Evolutionary conservation across 2,888 invertebrate genomes (phyloP), one percentile per base, ranked within the genome.

Genomic region (Dicycla oo): DNA sequence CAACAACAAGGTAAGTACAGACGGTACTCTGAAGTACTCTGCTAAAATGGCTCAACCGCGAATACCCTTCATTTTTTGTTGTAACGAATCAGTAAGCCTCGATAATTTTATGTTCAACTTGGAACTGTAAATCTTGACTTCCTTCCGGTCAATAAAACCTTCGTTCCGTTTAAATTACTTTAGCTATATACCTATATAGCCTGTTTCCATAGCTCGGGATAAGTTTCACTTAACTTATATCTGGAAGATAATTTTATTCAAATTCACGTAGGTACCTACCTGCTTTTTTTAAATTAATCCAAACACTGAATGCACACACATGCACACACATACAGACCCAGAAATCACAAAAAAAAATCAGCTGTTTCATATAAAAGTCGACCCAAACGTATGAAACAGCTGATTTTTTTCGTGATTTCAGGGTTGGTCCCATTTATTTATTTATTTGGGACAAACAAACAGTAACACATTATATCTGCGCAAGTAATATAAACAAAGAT

Each of bases 51-150:
- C n/a, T 70, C 47, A 56, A 78, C 60, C 69, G 47, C 53, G 40
- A 60, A 60, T 51, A 78, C 30, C 64, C 82, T 81, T 68, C 64
- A 62, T 47, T 80, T 82, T 80, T 79, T 82, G 47, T 51, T 57
- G 2, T 11, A 67, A 30, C 30, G 10, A 49, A 47, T 60, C 49
- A 26, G 40, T 34, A 18, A n/a, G 13, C 8, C 7, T n/a, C 38
- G 56, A 64, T 53, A 6, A 56, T 57, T 5, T 20, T 43, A 34
- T 67, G 47, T 34, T 69, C 13, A 66, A 64, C 53, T 68, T 23
- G 23, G 26, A 61, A 76, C 73, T 63, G 30, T 51, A 53, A 68
- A 62, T 23, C 18, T 20, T 47, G 5, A 49, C 56, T 82, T 73
- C 79, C 73, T 82, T 67, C 78, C 78, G 45, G 53, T 18, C 11